phyloP scores from a whole-genome alignment of 2,888 invertebrate species.

The Sarcophaga subvicina region DNA sequence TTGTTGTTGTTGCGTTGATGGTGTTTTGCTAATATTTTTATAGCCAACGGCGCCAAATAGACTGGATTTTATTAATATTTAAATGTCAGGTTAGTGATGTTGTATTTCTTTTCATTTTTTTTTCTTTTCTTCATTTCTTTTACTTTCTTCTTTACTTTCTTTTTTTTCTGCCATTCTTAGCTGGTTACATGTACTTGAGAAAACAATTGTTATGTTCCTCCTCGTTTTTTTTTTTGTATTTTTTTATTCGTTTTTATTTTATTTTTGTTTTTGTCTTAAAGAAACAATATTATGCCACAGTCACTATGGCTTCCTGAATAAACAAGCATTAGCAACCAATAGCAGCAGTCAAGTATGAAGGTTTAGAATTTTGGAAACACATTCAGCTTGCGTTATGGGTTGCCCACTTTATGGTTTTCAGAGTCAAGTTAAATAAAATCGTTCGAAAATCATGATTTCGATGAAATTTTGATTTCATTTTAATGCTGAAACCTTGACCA shows the following conservation, averaged over 20 bases:
- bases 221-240: no score
- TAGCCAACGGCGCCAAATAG: conserved; percentile 60
- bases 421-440: no score
- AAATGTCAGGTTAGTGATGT: conserved; percentile 66
- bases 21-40: conserved; percentile 39
- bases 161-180: background rate
- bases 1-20: conserved; percentile 1
- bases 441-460: no score
- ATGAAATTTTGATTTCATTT: no score
- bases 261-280: no score
- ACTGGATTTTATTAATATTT: conserved; percentile 65
- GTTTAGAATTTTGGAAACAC: no score
- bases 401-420: no score
- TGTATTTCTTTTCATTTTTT: background rate
- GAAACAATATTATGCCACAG: conserved; percentile 40
- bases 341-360: no score
- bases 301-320: conserved; percentile 54
- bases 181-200: conserved; percentile 40
- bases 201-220: conserved; percentile 43
- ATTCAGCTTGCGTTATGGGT: no score
- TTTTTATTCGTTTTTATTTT: no score
- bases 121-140: background rate
- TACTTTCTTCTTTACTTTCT: background rate
- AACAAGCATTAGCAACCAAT: conserved; percentile 18
- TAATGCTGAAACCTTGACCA: no score